These are phyloP conservation scores for Dreissena rostriformis DNA, from an alignment of 1,140 invertebrate species.

Conservation along the genomic window DNA sequence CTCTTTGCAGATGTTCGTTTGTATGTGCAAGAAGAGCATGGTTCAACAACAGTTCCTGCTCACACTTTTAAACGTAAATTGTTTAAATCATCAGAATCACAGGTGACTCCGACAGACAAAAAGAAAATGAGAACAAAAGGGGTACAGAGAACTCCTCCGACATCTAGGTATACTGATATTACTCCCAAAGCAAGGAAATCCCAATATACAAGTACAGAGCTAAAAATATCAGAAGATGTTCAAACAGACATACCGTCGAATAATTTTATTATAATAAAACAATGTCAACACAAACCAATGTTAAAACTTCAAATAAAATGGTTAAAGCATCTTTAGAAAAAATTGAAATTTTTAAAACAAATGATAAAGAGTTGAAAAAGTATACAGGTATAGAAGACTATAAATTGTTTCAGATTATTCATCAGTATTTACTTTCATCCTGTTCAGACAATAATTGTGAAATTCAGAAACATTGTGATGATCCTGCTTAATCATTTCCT, in stretches of 20 bases:
- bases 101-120: too few species aligned
- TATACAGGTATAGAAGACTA: slow-evolving; percentile 30
- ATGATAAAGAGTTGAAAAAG: slow-evolving; percentile 17
- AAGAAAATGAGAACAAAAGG: too few species aligned
- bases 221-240: slow-evolving; percentile 13
- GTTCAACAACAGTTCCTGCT: too few species aligned
- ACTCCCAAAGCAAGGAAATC: too few species aligned
- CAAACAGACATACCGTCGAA: background rate
- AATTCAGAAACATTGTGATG: slow-evolving; percentile 22
- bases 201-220: background rate
- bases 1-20: too few species aligned
- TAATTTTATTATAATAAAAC: slow-evolving; percentile 1
- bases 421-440: slow-evolving; percentile 12
- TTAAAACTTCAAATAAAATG: slow-evolving; percentile 14
- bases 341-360: slow-evolving; percentile 19
- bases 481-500: slow-evolving; percentile 13
- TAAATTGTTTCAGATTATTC: slow-evolving; percentile 28
- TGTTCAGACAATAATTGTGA: slow-evolving; percentile 13
- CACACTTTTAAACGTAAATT: too few species aligned
- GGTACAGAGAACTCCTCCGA: too few species aligned
- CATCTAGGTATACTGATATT: too few species aligned
- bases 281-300: background rate
- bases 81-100: too few species aligned
- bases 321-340: slow-evolving; percentile 5
- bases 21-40: too few species aligned